phyloP scores from a whole-genome alignment of 2,888 invertebrate genomes.

The Pteria penguin region DNA sequence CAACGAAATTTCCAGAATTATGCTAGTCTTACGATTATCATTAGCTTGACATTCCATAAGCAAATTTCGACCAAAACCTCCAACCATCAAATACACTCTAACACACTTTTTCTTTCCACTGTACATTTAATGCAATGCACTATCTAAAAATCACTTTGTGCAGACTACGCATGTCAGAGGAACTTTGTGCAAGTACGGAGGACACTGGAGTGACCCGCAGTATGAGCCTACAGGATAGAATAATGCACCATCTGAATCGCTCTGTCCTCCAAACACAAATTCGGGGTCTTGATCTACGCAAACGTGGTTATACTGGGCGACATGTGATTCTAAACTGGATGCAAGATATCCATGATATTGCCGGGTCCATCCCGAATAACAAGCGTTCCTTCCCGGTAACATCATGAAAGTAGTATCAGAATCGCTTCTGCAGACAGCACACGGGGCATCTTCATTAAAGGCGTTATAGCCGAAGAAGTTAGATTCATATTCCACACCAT shows the following conservation, averaged over 20 bases:
- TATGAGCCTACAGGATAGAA: slow-evolving; percentile 23
- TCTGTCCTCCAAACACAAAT: slow-evolving; percentile 13
- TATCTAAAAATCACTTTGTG: no score
- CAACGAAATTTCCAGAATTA: no score
- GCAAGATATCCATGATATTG: slow-evolving; percentile 44
- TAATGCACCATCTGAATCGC: slow-evolving; percentile 30
- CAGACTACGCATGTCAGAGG: slow-evolving; percentile 30
- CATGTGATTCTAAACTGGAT: slow-evolving; percentile 11
- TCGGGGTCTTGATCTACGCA: slow-evolving; percentile 43
- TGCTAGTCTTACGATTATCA: no score
- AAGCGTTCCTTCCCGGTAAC: slow-evolving; percentile 38
- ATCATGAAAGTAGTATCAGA: slow-evolving; percentile 14
- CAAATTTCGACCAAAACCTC: no score
- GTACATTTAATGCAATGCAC: no score
- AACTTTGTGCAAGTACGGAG: slow-evolving; percentile 7
- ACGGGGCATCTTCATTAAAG: slow-evolving; percentile 14
- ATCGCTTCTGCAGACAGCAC: slow-evolving; percentile 6
- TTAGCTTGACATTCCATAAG: no score
- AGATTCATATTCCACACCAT: slow-evolving; percentile 26
- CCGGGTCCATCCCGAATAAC: slow-evolving; percentile 39
- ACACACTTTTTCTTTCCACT: no score
- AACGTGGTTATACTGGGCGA: slow-evolving; percentile 11
- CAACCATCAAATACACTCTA: no score
- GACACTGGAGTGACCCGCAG: slow-evolving; percentile 39
- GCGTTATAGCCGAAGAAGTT: slow-evolving; percentile 2